phyloP scores from a whole-genome alignment of 92 coral and sea anemone species.

The Porites lobata region DNA sequence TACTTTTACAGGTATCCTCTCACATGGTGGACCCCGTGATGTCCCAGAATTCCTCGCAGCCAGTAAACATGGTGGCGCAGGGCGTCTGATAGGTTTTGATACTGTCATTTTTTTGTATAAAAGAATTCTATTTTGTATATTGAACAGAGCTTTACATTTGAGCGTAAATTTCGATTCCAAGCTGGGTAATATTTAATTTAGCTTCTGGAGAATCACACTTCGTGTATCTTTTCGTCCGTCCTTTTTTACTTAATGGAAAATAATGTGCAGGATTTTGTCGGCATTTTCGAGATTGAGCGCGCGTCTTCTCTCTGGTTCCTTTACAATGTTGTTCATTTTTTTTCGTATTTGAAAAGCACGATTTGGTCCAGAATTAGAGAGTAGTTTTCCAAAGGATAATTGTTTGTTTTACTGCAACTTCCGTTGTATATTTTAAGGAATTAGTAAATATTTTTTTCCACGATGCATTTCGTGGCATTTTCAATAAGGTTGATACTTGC shows the following conservation, averaged over 20 bases:
- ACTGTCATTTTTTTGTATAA: constrained; percentile 42
- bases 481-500: not conserved
- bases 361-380: too few species aligned
- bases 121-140: constrained; percentile 55
- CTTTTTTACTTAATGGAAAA: not conserved
- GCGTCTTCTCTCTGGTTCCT: too few species aligned
- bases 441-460: not conserved
- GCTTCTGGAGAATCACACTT: not conserved
- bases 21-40: constrained; percentile 21
- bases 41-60: constrained; percentile 53
- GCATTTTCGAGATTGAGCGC: too few species aligned
- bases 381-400: too few species aligned
- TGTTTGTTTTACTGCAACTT: too few species aligned
- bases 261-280: not conserved
- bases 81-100: constrained; percentile 43
- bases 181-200: constrained; percentile 44
- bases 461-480: not conserved
- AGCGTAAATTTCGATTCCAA: constrained; percentile 32
- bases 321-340: too few species aligned
- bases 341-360: too few species aligned
- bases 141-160: constrained; percentile 54
- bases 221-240: not conserved
- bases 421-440: not conserved
- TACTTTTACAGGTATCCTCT: constrained; percentile 31
- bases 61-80: constrained; percentile 44